Percentiles rank a stretch among this genome's conserved stretches.
Evolutionary conservation across 1,140 invertebrate species (phyloP).

Genomic region (Bombus impatiens): DNA sequence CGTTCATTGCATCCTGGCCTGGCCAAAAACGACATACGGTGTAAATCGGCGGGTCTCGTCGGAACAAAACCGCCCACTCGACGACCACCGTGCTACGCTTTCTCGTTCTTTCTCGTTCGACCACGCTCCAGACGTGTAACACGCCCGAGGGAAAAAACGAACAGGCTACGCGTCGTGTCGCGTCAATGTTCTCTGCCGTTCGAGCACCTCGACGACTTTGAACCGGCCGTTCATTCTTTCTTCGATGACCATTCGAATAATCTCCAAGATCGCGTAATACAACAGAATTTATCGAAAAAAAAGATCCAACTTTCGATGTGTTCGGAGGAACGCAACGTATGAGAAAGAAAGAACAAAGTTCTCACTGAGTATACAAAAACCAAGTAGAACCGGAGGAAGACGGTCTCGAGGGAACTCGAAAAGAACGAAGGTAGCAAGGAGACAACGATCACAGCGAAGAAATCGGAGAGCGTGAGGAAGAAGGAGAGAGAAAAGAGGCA

Average conservation of each 20-base stretch:
- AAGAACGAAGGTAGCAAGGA: background rate
- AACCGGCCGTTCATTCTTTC: background rate
- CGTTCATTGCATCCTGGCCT: conserved; percentile 53
- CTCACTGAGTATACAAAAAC: background rate
- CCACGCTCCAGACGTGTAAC: conserved; percentile 40
- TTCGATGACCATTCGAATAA: background rate
- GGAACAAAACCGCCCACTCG: conserved; percentile 55
- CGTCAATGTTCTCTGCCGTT: conserved; percentile 6
- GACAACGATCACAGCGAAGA: background rate
- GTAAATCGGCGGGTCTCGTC: conserved; percentile 44
- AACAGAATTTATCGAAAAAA: background rate
- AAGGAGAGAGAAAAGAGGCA: background rate
- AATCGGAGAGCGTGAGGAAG: conserved; percentile 20
- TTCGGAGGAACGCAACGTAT: background rate
- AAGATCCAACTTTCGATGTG: background rate
- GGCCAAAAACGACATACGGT: conserved; percentile 35
- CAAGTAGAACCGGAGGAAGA: background rate
- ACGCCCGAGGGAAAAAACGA: conserved; percentile 26
- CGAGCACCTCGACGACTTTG: background rate
- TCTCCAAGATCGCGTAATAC: background rate
- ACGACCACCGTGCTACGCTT: conserved; percentile 59
- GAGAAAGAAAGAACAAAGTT: background rate
- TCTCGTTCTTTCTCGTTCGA: conserved; percentile 27
- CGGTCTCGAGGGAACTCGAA: background rate
- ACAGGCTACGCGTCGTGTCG: conserved; percentile 20